Evolutionary conservation across 2,113 vertebrate genomes (phyloP).

Genomic region (Ascaphus truei): DNA sequence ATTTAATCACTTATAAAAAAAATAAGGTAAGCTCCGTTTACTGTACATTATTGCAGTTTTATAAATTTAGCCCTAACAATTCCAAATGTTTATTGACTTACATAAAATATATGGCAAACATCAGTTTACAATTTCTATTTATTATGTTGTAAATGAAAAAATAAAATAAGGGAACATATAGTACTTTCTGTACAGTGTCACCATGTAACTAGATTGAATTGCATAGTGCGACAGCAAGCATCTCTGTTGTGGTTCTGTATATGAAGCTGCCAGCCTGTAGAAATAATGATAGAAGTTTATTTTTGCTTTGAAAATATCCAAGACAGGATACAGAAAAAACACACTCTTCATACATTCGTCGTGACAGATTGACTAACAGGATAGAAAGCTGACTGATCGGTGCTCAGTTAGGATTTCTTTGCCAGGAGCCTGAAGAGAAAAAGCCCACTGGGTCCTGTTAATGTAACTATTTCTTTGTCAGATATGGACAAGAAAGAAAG

Average conservation of each 20-base stretch:
- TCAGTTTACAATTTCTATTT: background rate
- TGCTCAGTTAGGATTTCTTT: constrained; percentile 44
- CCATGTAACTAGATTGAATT: constrained; percentile 6
- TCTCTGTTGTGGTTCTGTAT: constrained; percentile 4
- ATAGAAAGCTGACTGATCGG: constrained; percentile 32
- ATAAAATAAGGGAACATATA: background rate
- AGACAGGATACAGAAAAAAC: constrained; percentile 36
- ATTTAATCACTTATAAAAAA: too few species aligned
- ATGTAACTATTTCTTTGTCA: constrained; percentile 36
- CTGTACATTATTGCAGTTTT: too few species aligned
- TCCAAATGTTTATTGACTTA: background rate
- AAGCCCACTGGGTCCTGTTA: constrained; percentile 38
- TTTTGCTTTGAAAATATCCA: constrained; percentile 36
- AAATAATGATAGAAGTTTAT: constrained; percentile 30
- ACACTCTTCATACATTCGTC: constrained; percentile 21
- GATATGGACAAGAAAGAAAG: constrained; percentile 3
- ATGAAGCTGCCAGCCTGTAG: constrained; percentile 17
- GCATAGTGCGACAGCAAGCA: background rate
- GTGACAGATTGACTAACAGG: constrained; percentile 34
- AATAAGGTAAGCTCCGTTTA: too few species aligned
- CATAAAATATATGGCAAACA: background rate
- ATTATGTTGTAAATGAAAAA: background rate
- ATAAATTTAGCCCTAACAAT: background rate
- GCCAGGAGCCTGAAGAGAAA: constrained; percentile 29
- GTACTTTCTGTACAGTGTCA: background rate